Conservation (phyloP, 2,888 invertebrate species). For the Drosophila paranaensis region DNA sequence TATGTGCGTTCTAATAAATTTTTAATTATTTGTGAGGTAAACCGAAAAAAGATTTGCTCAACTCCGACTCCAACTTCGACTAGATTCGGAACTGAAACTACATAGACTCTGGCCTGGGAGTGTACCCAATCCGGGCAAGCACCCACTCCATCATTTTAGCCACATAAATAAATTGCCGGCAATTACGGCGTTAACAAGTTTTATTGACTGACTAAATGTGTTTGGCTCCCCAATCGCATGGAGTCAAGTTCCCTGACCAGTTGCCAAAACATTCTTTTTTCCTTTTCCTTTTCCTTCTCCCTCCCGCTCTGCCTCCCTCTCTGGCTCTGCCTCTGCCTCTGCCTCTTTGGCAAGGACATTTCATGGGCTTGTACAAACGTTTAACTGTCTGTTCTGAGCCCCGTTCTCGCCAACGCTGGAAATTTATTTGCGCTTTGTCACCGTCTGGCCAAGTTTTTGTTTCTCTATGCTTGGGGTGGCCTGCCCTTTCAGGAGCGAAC, state of each 20-base stretch:
- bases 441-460: slow-evolving; percentile 72
- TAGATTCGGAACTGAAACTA: slow-evolving; percentile 46
- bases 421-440: slow-evolving; percentile 78
- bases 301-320: neutral
- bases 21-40: slow-evolving; percentile 66
- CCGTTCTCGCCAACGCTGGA: slow-evolving; percentile 28
- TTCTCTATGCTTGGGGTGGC: slow-evolving; percentile 54
- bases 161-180: slow-evolving; percentile 85
- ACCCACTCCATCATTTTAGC: slow-evolving; percentile 28
- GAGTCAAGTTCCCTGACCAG: slow-evolving; percentile 31
- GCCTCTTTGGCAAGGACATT: slow-evolving; percentile 67
- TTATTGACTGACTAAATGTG: slow-evolving; percentile 85
- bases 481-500: slow-evolving; percentile 44
- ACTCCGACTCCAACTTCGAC: slow-evolving; percentile 24
- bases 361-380: slow-evolving; percentile 76
- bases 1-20: slow-evolving; percentile 70
- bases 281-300: slow-evolving; percentile 1
- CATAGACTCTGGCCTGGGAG: slow-evolving; percentile 4
- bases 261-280: slow-evolving; percentile 24
- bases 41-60: slow-evolving; percentile 59
- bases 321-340: neutral
- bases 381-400: slow-evolving; percentile 69
- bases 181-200: slow-evolving; percentile 85
- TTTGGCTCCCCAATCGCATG: slow-evolving; percentile 40
- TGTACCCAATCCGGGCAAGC: slow-evolving; percentile 7